A percentile compares a stretch with the other conserved stretches of the same genome.
Conservation (phyloP, 2,797 vertebrate species). For the Mormyrus hasselquistii region DNA sequence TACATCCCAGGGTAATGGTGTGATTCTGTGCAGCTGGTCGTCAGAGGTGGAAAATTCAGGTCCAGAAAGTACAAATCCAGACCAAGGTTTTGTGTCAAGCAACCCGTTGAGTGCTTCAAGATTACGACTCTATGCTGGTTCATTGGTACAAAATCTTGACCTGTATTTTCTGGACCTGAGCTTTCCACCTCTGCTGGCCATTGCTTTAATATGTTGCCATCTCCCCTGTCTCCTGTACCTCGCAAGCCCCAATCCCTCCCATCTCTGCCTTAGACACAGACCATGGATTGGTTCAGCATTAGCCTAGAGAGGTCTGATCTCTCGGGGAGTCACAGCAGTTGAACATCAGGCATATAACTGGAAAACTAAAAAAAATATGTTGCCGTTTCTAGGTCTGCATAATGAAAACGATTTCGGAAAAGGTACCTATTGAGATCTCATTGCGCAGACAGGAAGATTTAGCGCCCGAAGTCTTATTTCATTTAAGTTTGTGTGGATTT, state of each 20-base stretch:
- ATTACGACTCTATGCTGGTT: neutral
- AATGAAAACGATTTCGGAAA: neutral
- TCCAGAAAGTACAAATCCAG: neutral
- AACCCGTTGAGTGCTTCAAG: neutral
- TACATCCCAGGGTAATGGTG: neutral
- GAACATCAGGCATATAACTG: neutral
- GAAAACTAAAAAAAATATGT: neutral
- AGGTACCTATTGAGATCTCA: slow-evolving; percentile 10
- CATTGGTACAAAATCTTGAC: neutral
- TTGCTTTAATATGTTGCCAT: neutral
- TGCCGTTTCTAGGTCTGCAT: neutral
- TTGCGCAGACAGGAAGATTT: neutral
- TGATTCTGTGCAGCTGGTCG: neutral
- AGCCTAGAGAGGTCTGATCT: neutral
- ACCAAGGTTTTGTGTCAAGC: neutral
- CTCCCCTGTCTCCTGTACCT: neutral
- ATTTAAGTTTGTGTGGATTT: neutral
- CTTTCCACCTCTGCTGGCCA: neutral
- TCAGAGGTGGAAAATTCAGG: neutral
- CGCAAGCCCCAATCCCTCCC: neutral
- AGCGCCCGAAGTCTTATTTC: neutral
- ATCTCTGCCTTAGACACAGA: neutral
- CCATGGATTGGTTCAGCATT: neutral
- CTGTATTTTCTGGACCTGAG: neutral
- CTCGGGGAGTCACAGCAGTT: neutral